phyloP scores from a whole-genome alignment of 2,113 vertebrate species.

The Albula goreensis region DNA sequence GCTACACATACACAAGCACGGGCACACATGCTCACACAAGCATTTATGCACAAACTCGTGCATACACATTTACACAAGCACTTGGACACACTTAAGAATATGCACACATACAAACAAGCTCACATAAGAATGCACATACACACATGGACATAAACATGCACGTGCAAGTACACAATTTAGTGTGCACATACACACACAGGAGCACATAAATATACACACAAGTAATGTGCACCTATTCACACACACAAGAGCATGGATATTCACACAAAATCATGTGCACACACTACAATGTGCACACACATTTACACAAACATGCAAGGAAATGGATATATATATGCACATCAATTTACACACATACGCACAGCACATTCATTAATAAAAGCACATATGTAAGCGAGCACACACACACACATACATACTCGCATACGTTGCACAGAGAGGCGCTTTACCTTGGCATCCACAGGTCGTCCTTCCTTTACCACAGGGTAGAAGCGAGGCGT shows the following conservation, averaged over 20 bases:
- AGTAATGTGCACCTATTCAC: no score
- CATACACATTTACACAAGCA: not conserved
- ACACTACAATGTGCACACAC: not conserved
- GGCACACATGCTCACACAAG: no score
- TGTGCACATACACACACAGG: not conserved
- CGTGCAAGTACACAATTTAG: not conserved
- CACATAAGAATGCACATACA: no score
- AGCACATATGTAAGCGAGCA: not conserved
- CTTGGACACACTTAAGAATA: no score
- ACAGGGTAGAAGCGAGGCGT: slow-evolving; percentile 96
- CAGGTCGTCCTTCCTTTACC: slow-evolving; percentile 92
- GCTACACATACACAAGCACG: no score
- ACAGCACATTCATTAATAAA: not conserved
- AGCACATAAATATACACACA: no score
- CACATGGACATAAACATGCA: no score
- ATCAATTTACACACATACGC: not conserved
- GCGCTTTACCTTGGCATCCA: slow-evolving; percentile 86
- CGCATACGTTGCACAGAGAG: not conserved
- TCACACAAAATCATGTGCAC: not conserved
- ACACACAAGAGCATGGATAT: no score
- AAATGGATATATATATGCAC: no score
- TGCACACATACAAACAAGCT: no score
- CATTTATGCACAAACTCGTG: not conserved
- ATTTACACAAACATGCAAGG: no score
- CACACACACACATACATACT: not conserved